A percentile compares a stretch with the other conserved stretches of the same genome.
Conservation (phyloP, 2,113 vertebrate genomes). For the Scalopus aquaticus region DNA sequence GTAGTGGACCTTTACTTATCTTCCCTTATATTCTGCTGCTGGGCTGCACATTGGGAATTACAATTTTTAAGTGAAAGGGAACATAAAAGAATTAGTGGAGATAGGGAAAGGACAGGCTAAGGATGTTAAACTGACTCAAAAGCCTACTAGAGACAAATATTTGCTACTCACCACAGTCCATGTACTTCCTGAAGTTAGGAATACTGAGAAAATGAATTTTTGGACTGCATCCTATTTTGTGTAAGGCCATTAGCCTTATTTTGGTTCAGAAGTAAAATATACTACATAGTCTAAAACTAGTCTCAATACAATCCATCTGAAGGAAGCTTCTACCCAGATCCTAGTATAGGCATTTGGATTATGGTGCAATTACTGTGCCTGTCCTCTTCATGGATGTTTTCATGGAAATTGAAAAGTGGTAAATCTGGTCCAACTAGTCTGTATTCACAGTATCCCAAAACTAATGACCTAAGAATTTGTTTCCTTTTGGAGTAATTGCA, state of each 20-base stretch:
- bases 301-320: neutral
- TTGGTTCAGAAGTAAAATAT: neutral
- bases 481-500: neutral
- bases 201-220: neutral
- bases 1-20: rapidly evolving
- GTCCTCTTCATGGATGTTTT: neutral
- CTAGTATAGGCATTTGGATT: neutral
- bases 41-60: neutral
- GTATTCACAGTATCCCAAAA: neutral
- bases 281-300: neutral
- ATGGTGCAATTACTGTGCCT: rapidly evolving
- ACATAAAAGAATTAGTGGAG: neutral
- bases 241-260: neutral
- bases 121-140: neutral
- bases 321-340: neutral
- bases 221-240: neutral
- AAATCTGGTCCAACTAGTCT: neutral
- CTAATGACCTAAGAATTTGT: neutral
- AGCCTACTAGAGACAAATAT: neutral
- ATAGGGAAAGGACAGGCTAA: neutral
- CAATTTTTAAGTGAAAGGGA: neutral
- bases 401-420: rapidly evolving
- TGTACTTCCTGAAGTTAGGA: neutral
- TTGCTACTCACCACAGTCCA: neutral
- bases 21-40: neutral